Base-by-base conservation (phyloP, 1,140 invertebrate genomes). In the Fopius arisanus region DNA sequence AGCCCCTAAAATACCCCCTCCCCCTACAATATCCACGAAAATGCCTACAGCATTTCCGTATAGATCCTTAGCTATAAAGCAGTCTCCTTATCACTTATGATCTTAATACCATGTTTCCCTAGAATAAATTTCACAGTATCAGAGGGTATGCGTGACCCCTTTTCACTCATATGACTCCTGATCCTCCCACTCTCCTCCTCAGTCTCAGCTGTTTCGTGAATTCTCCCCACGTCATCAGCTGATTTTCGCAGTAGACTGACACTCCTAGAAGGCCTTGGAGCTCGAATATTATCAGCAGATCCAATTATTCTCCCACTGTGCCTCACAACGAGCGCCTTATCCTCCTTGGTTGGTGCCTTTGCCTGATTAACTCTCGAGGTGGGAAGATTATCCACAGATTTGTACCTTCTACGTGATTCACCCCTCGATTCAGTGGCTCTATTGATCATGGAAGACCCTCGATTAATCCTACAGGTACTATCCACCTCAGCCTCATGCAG, bases 71-170 rank as follows among this genome's bases (percentile, higher is more conserved):
- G 77, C 86, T 90, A 93, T 78, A 94, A 91, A 71, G 92, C 91
- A 54, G 92, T 93, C 80, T 94, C 93, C 37, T 92, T 92, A 81
- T 93, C 92, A 78, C 92, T 93, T 26, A 94, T 93, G 37, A 94
- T 92, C 80, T 93, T 92, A 76, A 94, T 93, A 14, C 92, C 92
- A 76, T 93, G 91, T 79, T 93, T 92, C 2, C 92, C 93, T 48
- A 93, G 87, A 78, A 93, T 92, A 85, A 93, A 90, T 77, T 92
- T 91, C 7, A 93, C 91, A 33, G 91, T 89, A 82, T 92, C 92
- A 74, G 72, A 31, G 29, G 91, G 92, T 75, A 92, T 91, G 73
- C 90, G 90, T 48, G 89, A 86, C 63, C 89, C 88, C 16, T 81
- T 80, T 67, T 79, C 83, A 37, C 66, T 40, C 9, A 12, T 26